These are phyloP conservation scores for Pomatorhinus ruficollis DNA, from an alignment of 2,113 vertebrate genomes.

Conservation along the genomic window DNA sequence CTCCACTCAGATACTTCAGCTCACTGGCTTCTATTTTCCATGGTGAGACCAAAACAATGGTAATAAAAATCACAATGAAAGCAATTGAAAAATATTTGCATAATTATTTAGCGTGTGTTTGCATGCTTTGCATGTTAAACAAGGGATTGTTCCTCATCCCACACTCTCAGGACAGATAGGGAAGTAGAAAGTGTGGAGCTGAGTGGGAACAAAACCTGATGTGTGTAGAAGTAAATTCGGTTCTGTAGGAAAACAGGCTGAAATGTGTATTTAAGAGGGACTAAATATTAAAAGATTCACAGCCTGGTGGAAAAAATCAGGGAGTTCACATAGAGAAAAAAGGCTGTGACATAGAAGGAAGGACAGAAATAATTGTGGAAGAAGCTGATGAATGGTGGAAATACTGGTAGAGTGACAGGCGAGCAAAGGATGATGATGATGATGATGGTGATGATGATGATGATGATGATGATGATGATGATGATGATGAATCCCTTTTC, in stretches of 20 bases:
- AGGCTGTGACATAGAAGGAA: not conserved
- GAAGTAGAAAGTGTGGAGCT: not conserved
- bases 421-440: not conserved
- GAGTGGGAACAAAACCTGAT: not conserved
- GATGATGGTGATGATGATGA: not conserved
- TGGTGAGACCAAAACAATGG: not conserved
- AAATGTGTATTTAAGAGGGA: not conserved
- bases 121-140: not conserved
- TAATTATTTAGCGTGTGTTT: conserved; percentile 4
- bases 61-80: conserved; percentile 43
- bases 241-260: not conserved
- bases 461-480: not conserved
- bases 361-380: not conserved
- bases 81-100: not conserved
- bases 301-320: not conserved
- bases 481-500: not conserved
- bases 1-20: not conserved
- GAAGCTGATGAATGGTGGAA: not conserved
- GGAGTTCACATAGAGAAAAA: not conserved
- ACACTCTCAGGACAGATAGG: not conserved
- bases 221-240: not conserved
- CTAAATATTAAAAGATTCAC: not conserved
- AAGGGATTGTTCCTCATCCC: not conserved
- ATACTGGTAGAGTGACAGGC: not conserved
- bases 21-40: not conserved